phyloP scores from a whole-genome alignment of 2,888 invertebrate species.

The Cordilura impudica region DNA sequence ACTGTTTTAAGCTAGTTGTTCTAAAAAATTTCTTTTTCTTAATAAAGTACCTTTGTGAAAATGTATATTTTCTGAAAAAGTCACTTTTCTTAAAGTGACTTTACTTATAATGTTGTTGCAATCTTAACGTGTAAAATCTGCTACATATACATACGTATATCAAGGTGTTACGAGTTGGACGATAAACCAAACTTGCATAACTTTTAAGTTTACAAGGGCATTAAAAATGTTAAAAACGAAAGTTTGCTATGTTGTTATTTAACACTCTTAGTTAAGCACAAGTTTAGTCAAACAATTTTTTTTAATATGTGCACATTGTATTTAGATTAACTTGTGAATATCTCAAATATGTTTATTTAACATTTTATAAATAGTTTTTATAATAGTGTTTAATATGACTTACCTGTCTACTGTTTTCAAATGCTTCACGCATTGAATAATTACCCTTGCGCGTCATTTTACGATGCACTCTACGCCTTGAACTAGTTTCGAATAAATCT shows the following conservation, averaged over 20 bases:
- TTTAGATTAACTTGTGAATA: neutral
- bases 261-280: slow-evolving; percentile 41
- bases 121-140: too few relatives aligned
- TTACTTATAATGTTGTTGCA: too few relatives aligned
- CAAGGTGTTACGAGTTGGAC: too few relatives aligned
- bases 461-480: slow-evolving; percentile 64
- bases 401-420: slow-evolving; percentile 61
- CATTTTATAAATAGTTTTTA: too few relatives aligned
- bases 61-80: too few relatives aligned
- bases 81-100: too few relatives aligned
- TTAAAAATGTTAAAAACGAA: slow-evolving; percentile 34
- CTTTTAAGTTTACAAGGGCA: too few relatives aligned
- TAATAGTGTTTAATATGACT: slow-evolving; percentile 36
- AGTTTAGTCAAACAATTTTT: slow-evolving; percentile 3
- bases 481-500: slow-evolving; percentile 67
- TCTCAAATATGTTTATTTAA: neutral
- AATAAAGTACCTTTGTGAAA: too few relatives aligned
- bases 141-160: too few relatives aligned
- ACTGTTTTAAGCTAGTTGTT: too few relatives aligned
- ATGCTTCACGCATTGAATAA: slow-evolving; percentile 62
- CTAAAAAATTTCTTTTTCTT: too few relatives aligned
- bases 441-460: slow-evolving; percentile 61
- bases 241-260: slow-evolving; percentile 20
- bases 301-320: neutral
- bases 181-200: too few relatives aligned